Conservation (phyloP, 2,113 vertebrate species). For the Gopherus flavomarginatus region DNA sequence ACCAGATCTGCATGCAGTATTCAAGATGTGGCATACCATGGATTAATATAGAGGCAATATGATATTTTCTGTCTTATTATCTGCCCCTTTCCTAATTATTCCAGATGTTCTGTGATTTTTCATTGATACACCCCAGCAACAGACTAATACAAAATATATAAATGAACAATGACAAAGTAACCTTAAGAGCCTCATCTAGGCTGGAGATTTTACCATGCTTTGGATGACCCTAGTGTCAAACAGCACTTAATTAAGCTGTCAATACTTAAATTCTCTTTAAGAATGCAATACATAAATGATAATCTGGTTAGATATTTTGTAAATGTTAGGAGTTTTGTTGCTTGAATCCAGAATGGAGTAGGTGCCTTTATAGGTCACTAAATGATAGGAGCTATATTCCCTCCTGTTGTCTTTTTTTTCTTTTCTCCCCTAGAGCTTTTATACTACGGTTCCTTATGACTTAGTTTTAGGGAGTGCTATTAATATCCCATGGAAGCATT, state of each 20-base stretch:
- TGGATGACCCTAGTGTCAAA: not conserved
- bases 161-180: fast-evolving
- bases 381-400: not conserved
- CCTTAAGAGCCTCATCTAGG: not conserved
- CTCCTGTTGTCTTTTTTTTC: not conserved
- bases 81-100: not conserved
- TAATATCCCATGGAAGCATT: not conserved
- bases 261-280: not conserved
- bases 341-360: not conserved
- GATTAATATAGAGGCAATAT: too few species aligned
- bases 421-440: not conserved
- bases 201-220: not conserved
- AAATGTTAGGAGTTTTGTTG: not conserved
- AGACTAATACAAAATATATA: not conserved
- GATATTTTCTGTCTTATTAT: too few species aligned
- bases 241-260: not conserved
- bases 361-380: not conserved
- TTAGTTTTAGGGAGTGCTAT: not conserved
- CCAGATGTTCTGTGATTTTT: not conserved
- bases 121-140: not conserved
- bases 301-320: not conserved
- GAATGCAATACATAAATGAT: not conserved
- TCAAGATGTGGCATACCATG: too few species aligned
- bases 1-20: too few species aligned
- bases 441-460: not conserved